Percentiles rank a stretch among this genome's conserved stretches.
Evolutionary conservation across 2,797 vertebrate genomes (phyloP).

Genomic region (Acanthis flammea): DNA sequence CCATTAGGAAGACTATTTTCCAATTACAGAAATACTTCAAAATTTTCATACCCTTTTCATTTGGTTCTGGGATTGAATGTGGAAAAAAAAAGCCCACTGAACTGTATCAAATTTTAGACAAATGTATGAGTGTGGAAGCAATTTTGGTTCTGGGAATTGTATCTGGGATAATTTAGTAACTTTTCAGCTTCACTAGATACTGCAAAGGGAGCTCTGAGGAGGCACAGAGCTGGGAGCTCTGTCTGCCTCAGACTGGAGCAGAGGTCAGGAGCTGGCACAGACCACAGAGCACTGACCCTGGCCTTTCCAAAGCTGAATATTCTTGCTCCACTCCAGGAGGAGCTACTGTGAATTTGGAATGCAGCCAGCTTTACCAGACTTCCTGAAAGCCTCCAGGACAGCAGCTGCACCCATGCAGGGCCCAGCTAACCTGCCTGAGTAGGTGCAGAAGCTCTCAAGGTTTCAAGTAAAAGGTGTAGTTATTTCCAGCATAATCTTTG

Average conservation of each 20-base stretch:
- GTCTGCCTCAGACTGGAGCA: neutral
- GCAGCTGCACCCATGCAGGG: neutral
- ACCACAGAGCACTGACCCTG: neutral
- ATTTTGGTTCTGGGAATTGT: neutral
- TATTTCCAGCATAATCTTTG: neutral
- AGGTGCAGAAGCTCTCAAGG: neutral
- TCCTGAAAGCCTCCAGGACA: neutral
- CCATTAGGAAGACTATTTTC: neutral
- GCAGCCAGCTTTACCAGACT: neutral
- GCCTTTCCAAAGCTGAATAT: neutral
- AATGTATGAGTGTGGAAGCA: neutral
- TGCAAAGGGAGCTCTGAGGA: neutral
- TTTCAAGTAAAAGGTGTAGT: neutral
- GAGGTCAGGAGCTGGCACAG: neutral
- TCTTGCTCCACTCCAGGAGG: neutral
- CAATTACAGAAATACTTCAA: neutral
- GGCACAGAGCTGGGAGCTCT: neutral
- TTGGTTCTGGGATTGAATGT: neutral
- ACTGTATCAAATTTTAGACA: neutral
- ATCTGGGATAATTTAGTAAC: slow-evolving; percentile 8
- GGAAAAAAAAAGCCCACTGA: neutral
- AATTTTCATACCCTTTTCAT: neutral
- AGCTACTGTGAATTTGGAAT: neutral
- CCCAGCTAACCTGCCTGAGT: neutral
- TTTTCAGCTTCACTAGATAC: neutral